Percentiles rank a stretch among this genome's conserved stretches.
Evolutionary conservation across 1,140 invertebrate genomes (phyloP).

Genomic region (Hestina assimilis): DNA sequence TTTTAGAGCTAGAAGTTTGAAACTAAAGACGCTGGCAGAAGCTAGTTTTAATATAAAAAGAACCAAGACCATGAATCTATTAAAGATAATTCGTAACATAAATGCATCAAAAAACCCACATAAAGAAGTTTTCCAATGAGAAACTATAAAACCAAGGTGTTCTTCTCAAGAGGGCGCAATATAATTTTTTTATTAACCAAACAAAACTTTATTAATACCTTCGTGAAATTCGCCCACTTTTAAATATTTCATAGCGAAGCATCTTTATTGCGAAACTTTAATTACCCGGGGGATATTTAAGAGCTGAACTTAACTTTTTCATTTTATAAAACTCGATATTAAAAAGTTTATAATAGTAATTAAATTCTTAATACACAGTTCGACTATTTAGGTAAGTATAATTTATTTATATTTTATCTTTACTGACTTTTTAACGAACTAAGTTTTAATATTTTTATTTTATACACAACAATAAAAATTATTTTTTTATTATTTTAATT

Average conservation of each 20-base stretch:
- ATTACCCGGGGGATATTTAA: conserved; percentile 10
- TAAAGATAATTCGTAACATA: too few species aligned
- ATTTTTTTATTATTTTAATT: neutral
- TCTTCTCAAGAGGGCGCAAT: neutral
- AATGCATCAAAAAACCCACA: too few species aligned
- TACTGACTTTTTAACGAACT: neutral
- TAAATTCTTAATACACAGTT: too few species aligned
- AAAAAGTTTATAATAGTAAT: conserved; percentile 8
- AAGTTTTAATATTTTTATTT: neutral
- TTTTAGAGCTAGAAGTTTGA: too few species aligned
- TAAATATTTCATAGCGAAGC: conserved; percentile 19
- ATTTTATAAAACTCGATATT: conserved; percentile 3
- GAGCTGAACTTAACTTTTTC: neutral
- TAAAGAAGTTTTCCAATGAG: conserved; percentile 1
- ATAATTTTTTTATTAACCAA: conserved; percentile 30
- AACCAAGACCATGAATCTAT: too few species aligned
- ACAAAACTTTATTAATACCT: conserved; percentile 24
- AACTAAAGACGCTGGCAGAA: too few species aligned
- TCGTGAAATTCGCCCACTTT: conserved; percentile 15
- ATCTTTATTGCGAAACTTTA: conserved; percentile 9
- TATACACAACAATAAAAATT: neutral
- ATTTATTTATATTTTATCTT: too few species aligned
- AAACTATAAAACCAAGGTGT: conserved; percentile 18
- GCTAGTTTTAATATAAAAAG: too few species aligned
- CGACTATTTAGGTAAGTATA: too few species aligned